These are phyloP conservation scores for Telmatochromis sp. DNA, from an alignment of 2,113 vertebrate genomes.

Conservation along the genomic window DNA sequence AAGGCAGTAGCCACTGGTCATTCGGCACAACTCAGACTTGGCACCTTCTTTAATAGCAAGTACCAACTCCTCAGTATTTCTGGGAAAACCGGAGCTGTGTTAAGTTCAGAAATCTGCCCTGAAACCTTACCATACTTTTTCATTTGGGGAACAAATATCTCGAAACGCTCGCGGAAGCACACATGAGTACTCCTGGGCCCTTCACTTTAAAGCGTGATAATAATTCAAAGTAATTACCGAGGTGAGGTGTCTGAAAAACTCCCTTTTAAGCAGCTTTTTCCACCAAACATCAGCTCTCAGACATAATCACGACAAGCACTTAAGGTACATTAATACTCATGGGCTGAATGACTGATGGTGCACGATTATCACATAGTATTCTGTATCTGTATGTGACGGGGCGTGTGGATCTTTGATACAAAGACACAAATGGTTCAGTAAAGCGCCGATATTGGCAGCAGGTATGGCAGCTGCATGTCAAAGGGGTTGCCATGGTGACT, in stretches of 20 bases:
- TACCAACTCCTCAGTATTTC: background rate
- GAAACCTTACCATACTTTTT: background rate
- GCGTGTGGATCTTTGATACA: background rate
- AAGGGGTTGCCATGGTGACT: constrained; percentile 64
- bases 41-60: background rate
- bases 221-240: constrained; percentile 34
- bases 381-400: background rate
- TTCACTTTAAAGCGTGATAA: background rate
- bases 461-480: constrained; percentile 61
- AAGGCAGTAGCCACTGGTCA: constrained; percentile 25
- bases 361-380: background rate
- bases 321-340: background rate
- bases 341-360: background rate
- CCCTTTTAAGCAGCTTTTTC: constrained; percentile 19
- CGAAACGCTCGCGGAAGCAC: background rate
- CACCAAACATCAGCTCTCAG: constrained; percentile 24
- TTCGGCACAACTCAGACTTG: background rate
- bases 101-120: background rate
- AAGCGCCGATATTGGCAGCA: constrained; percentile 40
- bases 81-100: background rate
- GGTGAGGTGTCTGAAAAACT: constrained; percentile 8
- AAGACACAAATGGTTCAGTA: background rate
- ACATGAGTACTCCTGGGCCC: background rate
- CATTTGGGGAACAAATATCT: background rate
- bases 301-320: constrained; percentile 34